Conservation (phyloP, 64 coral and sea anemone genomes). For the Astreopora myriophthalma region DNA sequence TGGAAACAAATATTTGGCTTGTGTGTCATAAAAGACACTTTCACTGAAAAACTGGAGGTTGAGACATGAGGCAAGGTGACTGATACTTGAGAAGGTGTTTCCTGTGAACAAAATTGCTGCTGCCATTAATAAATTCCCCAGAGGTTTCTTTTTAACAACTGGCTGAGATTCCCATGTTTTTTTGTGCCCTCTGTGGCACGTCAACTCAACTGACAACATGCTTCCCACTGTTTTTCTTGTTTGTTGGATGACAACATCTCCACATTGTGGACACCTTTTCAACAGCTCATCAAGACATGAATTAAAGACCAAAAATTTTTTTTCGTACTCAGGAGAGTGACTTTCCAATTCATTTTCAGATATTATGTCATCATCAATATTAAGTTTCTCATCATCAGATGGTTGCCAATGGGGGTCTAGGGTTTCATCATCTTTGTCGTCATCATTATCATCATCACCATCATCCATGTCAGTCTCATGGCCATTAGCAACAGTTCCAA, state of each 20-base stretch:
- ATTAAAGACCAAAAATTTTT: conserved; percentile 16
- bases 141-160: too few species aligned
- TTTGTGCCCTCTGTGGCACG: background rate
- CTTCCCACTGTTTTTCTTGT: background rate
- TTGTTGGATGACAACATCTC: background rate
- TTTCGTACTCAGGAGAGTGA: background rate
- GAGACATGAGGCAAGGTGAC: background rate
- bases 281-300: conserved; percentile 13
- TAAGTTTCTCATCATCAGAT: background rate
- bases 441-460: too few species aligned
- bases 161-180: too few species aligned
- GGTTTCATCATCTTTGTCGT: too few species aligned
- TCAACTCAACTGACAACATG: background rate
- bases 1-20: background rate
- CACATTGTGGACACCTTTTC: conserved; percentile 20
- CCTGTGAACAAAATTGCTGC: background rate
- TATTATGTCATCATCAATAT: background rate
- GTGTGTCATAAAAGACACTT: background rate
- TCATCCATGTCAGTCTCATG: background rate
- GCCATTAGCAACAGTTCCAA: too few species aligned
- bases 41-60: background rate
- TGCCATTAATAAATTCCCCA: background rate
- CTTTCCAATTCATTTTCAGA: background rate
- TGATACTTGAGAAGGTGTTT: background rate
- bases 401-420: too few species aligned